Base-by-base conservation (phyloP, 1,140 invertebrate species). In the Leptopilina boulardi region DNA sequence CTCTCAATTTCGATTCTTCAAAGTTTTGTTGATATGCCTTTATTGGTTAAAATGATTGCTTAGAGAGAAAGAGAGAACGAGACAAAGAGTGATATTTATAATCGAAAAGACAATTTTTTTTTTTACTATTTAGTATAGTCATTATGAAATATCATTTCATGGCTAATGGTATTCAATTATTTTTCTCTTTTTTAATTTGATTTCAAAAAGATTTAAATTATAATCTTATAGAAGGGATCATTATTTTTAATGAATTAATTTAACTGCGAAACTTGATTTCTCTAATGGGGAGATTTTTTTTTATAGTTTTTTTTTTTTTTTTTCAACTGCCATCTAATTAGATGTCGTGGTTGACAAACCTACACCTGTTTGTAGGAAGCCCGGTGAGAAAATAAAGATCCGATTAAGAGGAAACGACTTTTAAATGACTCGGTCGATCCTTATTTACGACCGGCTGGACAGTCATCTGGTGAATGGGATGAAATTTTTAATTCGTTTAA, bases 1-100 rank as follows among this genome's bases (percentile, higher is more conserved):
- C 23, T 66, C 59, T 66, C 59, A n/a, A 66, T 30, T 66, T 66
- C 59, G 59, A 66, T 66, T 66, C 59, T 66, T 30, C 59, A 66
- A 66, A 13, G 30, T 30, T 26, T 30, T 26, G 59, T 30, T 30
- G 59, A 66, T 66, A 15, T 66, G 59, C 59, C n/a, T 66, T 66
- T 66, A 30, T 66, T 66, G 59, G 59, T n/a, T 66, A 30, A 30
- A 30, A 30, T 51, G 47, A 51, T 51, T 51, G 8, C 47, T 51
- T 51, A 4, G 18, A 51, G 47, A 51, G n/a, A 38, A n/a, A n/a
- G n/a, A n/a, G n/a, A n/a, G n/a, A n/a, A n/a, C n/a, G n/a, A n/a
- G n/a, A n/a, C n/a, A n/a, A n/a, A n/a, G n/a, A n/a, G n/a, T n/a
- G n/a, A n/a, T n/a, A n/a, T n/a, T n/a, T n/a, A n/a, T n/a, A n/a